Percentiles rank a stretch among this genome's conserved stretches.
Conservation (phyloP, 2,797 vertebrate genomes). For the Acanthiza pusilla region DNA sequence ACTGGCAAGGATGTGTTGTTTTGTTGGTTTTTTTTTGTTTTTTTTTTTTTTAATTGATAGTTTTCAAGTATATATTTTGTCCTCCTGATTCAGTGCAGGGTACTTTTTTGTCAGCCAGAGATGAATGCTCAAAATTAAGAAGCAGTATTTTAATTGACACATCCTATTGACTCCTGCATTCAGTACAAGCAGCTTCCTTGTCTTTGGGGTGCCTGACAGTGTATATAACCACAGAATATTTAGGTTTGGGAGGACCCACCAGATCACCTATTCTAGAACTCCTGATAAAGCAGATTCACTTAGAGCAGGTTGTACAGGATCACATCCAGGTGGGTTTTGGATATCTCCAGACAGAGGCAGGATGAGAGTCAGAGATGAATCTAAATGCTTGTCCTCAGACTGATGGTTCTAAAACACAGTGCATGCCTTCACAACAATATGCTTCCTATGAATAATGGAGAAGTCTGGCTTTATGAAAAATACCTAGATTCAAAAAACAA, state of each 20-base stretch:
- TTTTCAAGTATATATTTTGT: background rate
- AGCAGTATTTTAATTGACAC: background rate
- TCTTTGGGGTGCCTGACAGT: background rate
- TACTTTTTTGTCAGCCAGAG: background rate
- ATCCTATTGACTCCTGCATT: background rate
- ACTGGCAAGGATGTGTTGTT: background rate
- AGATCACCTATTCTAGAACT: background rate
- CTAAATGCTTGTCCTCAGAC: background rate
- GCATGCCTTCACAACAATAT: background rate
- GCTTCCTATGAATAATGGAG: background rate
- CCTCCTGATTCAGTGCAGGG: background rate
- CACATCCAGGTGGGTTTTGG: background rate
- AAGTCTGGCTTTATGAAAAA: constrained; percentile 29
- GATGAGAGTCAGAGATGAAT: background rate
- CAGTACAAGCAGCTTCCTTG: background rate
- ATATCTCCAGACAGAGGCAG: background rate
- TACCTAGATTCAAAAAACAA: background rate
- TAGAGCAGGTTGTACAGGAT: background rate
- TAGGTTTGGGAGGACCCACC: fast-evolving
- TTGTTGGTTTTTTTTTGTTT: background rate
- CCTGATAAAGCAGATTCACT: background rate
- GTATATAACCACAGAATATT: background rate
- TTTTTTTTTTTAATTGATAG: background rate
- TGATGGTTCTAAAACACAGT: background rate
- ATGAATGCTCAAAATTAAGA: background rate